Evolutionary conservation across 2,888 invertebrate species (phyloP), one percentile per base, ranked within the genome.

Genomic region (Cryptophagus acutangulus): DNA sequence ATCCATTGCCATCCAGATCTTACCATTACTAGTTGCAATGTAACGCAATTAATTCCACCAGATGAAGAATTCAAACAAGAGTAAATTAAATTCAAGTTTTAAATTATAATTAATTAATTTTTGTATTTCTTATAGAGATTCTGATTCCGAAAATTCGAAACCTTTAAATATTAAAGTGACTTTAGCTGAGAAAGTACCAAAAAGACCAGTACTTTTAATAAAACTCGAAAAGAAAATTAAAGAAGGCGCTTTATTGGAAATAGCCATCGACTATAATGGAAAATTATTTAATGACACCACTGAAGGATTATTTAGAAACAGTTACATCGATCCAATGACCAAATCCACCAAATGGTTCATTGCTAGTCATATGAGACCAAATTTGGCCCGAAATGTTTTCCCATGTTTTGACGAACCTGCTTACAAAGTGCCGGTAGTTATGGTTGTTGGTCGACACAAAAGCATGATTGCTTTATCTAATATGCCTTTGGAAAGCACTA

Each of bases 321-420:
- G 73, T 28, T 87, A 85, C 57, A 51, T 68, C n/a, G 72, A 68
- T 38, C 63, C 66, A 0, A 41, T 50, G 31, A 67, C 60, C 1
- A 67, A 67, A 2, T 62, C 63, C 16, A 66, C 63, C 20, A 66
- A 65, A 51, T 73, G 74, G 55, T 82, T 82, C 55, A 74, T 81
- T 12, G 84, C 79, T 0, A 82, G 85, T 0, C 78, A 84, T 55
- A 70, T 87, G 45, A 72, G 84, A 25, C 82, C 84, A 0, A 82
- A 83, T 62, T 77, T 84, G 58, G 87, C 87, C 0, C 73, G 84
- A n/a, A 74, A 76, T 13, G 72, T 87, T 51, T 88, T 89, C 61
- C 88, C 88, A 0, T 88, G 88, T 57, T 86, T 87, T 62, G 87
- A 88, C 60, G 85, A 87, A 57, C 86, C 87, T 0, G 77, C 75